phyloP scores from a whole-genome alignment of 2,113 vertebrate genomes.

The Lynx canadensis region DNA sequence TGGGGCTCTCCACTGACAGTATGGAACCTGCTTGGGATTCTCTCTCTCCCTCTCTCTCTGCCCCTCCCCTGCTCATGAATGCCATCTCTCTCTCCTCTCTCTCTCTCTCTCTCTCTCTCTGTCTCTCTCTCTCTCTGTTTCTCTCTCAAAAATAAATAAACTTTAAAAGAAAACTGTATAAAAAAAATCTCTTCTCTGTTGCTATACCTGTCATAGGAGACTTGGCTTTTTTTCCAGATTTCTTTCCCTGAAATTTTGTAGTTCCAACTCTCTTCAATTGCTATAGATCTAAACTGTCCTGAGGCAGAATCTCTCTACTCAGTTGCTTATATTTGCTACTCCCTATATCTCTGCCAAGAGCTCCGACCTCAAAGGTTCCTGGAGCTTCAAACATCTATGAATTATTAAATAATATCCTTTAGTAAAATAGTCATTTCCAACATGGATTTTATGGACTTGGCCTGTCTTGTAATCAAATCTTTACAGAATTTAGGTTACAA shows the following conservation, averaged over 20 bases:
- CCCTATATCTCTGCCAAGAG: neutral
- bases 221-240: conserved; percentile 36
- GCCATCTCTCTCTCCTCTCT: too few relatives aligned
- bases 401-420: neutral
- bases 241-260: neutral
- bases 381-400: neutral
- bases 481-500: neutral
- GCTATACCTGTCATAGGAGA: neutral
- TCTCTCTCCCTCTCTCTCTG: too few relatives aligned
- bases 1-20: too few relatives aligned
- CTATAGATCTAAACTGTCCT: neutral
- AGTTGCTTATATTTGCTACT: neutral
- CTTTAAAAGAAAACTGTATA: neutral
- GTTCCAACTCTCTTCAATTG: neutral
- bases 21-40: too few relatives aligned
- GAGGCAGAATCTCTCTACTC: neutral
- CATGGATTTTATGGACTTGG: neutral
- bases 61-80: too few relatives aligned
- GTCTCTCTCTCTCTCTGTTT: too few relatives aligned
- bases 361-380: neutral
- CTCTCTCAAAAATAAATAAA: too few relatives aligned
- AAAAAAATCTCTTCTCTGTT: neutral
- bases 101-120: too few relatives aligned
- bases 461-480: neutral
- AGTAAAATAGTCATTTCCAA: neutral